These are phyloP conservation scores for Drosophila borealis DNA, from an alignment of 2,888 invertebrate species.

Conservation along the genomic window DNA sequence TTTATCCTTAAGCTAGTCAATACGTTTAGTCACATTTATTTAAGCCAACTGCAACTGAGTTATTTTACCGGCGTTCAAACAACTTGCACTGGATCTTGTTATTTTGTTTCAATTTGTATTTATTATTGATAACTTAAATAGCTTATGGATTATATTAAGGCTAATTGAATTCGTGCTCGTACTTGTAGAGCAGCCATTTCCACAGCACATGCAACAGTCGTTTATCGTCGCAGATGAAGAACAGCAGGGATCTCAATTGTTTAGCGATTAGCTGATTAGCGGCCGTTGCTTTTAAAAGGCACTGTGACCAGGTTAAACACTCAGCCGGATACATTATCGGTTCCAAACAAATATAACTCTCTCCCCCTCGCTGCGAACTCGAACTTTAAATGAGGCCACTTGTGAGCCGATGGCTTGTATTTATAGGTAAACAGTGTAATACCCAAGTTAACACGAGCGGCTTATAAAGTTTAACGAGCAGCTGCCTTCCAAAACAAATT, in stretches of 20 bases:
- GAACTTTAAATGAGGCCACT: conserved; percentile 9
- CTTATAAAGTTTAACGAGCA: conserved; percentile 43
- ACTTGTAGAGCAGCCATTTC: conserved; percentile 41
- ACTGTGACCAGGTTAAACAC: conserved; percentile 16
- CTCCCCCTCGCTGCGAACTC: neutral
- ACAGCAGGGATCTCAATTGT: conserved; percentile 31
- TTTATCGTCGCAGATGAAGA: conserved; percentile 43
- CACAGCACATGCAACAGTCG: conserved; percentile 44
- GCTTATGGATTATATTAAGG: neutral
- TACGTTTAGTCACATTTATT: no score
- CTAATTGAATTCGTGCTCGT: neutral
- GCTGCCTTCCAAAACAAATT: conserved; percentile 25
- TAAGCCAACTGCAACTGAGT: no score
- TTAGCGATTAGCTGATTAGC: conserved; percentile 46
- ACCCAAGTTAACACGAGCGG: neutral
- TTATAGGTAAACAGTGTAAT: conserved; percentile 29
- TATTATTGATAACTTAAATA: neutral
- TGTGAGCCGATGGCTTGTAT: conserved; percentile 2
- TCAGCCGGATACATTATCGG: conserved; percentile 25
- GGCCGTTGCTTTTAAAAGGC: conserved; percentile 11
- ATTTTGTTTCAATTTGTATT: neutral
- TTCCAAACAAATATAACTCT: neutral
- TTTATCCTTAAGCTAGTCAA: no score
- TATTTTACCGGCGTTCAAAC: neutral
- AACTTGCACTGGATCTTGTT: neutral